Percentiles rank a stretch among this genome's conserved stretches.
These are phyloP conservation scores for Ciconia boyciana DNA, from an alignment of 2,113 vertebrate species.

Conservation along the genomic window DNA sequence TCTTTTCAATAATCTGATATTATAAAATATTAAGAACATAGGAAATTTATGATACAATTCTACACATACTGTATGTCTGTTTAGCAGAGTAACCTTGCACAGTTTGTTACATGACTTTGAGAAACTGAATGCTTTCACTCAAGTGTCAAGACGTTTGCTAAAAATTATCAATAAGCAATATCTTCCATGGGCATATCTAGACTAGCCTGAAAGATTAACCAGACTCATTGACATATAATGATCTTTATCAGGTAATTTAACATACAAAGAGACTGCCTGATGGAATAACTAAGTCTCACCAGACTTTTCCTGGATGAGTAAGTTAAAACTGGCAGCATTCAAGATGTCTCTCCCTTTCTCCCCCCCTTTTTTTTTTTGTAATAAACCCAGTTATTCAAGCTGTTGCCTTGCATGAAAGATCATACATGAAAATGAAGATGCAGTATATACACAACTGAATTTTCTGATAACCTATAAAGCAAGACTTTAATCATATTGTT, in stretches of 20 bases:
- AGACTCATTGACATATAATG: not conserved
- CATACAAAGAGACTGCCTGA: not conserved
- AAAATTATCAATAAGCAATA: not conserved
- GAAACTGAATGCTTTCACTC: not conserved
- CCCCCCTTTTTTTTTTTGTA: fast-evolving
- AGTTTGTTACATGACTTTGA: not conserved
- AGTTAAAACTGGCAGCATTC: not conserved
- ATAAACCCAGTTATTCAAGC: not conserved
- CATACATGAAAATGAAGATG: not conserved
- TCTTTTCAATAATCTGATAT: not conserved
- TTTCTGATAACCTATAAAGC: not conserved
- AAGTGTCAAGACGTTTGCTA: not conserved
- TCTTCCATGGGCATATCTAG: not conserved
- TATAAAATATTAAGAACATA: not conserved
- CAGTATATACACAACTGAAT: not conserved
- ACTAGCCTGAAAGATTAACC: not conserved
- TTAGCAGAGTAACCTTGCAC: not conserved
- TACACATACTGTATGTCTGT: not conserved
- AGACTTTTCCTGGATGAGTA: not conserved
- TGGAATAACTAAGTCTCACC: not conserved
- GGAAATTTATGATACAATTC: not conserved
- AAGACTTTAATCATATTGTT: not conserved
- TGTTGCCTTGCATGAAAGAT: not conserved
- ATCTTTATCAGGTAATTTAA: not conserved
- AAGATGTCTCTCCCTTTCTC: not conserved